phyloP scores from a whole-genome alignment of 2,797 vertebrate species.

The Zalophus californianus region DNA sequence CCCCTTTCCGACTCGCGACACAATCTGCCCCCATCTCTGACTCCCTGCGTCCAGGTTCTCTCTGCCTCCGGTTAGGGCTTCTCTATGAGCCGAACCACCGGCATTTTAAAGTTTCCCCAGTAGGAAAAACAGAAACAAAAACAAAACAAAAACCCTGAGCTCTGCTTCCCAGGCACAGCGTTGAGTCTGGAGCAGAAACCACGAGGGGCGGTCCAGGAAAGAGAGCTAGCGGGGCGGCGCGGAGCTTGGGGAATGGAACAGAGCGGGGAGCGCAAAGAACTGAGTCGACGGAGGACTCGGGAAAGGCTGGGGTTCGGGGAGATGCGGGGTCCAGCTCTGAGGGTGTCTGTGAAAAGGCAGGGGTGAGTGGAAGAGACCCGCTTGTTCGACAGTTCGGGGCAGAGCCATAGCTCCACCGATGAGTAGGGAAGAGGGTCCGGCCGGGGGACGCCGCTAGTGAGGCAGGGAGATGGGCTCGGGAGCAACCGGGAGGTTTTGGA shows the following conservation, averaged over 20 bases:
- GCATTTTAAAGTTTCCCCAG: conserved; percentile 75
- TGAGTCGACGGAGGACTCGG: background rate
- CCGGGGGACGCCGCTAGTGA: background rate
- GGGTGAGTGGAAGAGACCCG: background rate
- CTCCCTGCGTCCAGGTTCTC: background rate
- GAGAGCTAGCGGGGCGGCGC: background rate
- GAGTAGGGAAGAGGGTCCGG: background rate
- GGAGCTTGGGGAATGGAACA: background rate
- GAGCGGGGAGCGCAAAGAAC: background rate
- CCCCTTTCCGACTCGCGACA: background rate
- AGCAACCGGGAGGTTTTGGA: background rate
- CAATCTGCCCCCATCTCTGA: background rate
- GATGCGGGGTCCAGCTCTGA: background rate
- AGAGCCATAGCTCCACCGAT: background rate
- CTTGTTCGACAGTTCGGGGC: background rate
- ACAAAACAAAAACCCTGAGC: background rate
- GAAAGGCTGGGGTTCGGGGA: background rate
- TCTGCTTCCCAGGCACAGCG: background rate
- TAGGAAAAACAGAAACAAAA: background rate
- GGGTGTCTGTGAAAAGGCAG: background rate
- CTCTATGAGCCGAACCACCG: background rate
- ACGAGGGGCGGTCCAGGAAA: background rate
- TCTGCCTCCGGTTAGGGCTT: background rate
- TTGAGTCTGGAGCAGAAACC: background rate
- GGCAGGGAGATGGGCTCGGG: background rate